A percentile compares a stretch with the other conserved stretches of the same genome.
These are phyloP conservation scores for Scyliorhinus canicula DNA, from an alignment of 2,797 vertebrate species.

Conservation along the genomic window DNA sequence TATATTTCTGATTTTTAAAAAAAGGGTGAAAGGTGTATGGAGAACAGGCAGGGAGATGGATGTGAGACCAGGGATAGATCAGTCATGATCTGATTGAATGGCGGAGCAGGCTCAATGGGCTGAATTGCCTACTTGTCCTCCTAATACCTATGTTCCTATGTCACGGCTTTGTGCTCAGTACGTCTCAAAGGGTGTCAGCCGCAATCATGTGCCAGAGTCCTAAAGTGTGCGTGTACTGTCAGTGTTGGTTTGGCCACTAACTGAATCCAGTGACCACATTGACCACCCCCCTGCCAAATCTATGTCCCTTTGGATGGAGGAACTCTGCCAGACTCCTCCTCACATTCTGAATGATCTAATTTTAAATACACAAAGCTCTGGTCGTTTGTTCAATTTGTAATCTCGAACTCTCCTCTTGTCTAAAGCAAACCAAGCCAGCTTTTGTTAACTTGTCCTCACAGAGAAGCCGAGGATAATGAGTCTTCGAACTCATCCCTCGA, in stretches of 20 bases:
- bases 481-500: not conserved
- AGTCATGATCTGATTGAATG: too few species aligned
- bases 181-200: too few species aligned
- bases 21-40: too few species aligned
- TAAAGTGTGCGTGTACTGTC: not conserved
- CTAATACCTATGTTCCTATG: too few species aligned
- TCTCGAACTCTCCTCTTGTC: not conserved
- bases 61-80: too few species aligned
- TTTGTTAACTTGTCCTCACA: not conserved
- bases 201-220: not conserved
- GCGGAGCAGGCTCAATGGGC: too few species aligned
- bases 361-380: not conserved
- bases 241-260: not conserved
- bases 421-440: not conserved
- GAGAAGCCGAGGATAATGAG: not conserved
- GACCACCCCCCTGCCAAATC: too few species aligned
- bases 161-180: not conserved
- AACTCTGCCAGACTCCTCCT: not conserved
- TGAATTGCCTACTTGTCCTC: too few species aligned
- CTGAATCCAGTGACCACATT: not conserved
- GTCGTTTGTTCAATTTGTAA: not conserved
- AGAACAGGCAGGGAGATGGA: too few species aligned
- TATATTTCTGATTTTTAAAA: too few species aligned
- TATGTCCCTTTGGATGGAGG: not conserved
- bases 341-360: not conserved